These are phyloP conservation scores for Pipra filicauda DNA, from an alignment of 2,113 vertebrate genomes.

Conservation along the genomic window DNA sequence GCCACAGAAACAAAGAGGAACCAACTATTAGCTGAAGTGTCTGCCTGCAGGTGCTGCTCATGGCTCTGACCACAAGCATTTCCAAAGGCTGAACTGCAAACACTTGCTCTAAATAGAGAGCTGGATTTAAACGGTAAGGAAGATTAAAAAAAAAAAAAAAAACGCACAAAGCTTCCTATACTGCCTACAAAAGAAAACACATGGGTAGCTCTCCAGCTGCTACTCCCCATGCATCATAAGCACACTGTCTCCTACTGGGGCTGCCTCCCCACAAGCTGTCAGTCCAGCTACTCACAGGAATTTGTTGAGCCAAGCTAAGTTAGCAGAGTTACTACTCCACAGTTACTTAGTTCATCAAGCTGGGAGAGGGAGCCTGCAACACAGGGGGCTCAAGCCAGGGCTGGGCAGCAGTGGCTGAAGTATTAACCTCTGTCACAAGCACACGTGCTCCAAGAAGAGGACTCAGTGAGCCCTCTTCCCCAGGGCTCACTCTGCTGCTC, in stretches of 20 bases:
- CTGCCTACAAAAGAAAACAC: not conserved
- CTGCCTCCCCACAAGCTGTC: not conserved
- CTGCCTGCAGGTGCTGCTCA: not conserved
- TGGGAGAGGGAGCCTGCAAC: not conserved
- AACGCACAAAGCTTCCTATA: not conserved
- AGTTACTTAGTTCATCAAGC: not conserved
- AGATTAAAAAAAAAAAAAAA: not conserved
- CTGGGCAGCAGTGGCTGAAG: not conserved
- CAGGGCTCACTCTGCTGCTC: not conserved
- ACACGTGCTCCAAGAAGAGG: not conserved
- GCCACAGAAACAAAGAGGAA: not conserved
- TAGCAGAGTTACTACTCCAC: not conserved
- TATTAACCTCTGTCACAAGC: not conserved
- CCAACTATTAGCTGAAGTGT: not conserved
- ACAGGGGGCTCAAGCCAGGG: not conserved
- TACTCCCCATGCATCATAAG: not conserved
- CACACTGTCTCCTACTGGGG: not conserved
- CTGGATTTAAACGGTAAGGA: not conserved
- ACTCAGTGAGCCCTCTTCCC: not conserved
- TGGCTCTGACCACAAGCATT: not conserved
- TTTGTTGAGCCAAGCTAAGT: not conserved
- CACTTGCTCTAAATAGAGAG: not conserved
- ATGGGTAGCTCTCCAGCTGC: not conserved
- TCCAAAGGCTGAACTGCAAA: not conserved
- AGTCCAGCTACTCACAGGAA: not conserved